Percentiles rank a stretch among this genome's conserved stretches.
Conservation (phyloP, 2,888 invertebrate genomes). For the Drosophila yooni region DNA sequence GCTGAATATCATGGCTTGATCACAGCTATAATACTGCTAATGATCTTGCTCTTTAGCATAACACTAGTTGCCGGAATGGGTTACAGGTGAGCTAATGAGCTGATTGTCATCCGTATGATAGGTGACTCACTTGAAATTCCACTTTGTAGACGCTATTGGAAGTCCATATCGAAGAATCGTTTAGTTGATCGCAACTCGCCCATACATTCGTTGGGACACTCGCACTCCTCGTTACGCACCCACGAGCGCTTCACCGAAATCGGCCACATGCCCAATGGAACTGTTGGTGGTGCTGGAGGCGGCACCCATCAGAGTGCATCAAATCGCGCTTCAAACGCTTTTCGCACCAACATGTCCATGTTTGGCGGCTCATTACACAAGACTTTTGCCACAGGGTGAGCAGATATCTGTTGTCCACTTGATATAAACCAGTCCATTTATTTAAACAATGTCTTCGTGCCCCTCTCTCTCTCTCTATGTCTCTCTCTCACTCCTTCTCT, state of each 20-base stretch:
- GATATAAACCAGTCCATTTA: constrained; percentile 53
- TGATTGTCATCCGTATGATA: not conserved
- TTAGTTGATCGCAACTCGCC: constrained; percentile 86
- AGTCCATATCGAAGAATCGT: constrained; percentile 90
- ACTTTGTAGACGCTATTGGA: constrained; percentile 89
- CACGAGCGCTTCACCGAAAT: constrained; percentile 85
- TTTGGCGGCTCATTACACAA: constrained; percentile 90
- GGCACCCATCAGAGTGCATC: constrained; percentile 72
- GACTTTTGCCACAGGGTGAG: constrained; percentile 88
- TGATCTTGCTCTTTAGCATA: constrained; percentile 90
- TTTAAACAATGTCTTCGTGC: constrained; percentile 10
- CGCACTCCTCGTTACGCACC: constrained; percentile 85
- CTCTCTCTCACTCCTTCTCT: not conserved
- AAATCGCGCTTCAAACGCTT: constrained; percentile 79
- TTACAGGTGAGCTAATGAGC: constrained; percentile 87
- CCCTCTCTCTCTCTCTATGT: not conserved
- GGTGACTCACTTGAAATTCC: not conserved
- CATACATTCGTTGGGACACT: constrained; percentile 83
- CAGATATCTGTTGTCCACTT: constrained; percentile 28
- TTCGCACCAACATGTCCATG: constrained; percentile 86
- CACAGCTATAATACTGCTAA: constrained; percentile 90
- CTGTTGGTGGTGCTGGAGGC: constrained; percentile 37
- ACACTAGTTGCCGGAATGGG: constrained; percentile 90
- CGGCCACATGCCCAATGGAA: constrained; percentile 81
- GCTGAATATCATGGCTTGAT: constrained; percentile 94